Conservation (phyloP, 2,888 invertebrate genomes). For the Helicoverpa assulta region DNA sequence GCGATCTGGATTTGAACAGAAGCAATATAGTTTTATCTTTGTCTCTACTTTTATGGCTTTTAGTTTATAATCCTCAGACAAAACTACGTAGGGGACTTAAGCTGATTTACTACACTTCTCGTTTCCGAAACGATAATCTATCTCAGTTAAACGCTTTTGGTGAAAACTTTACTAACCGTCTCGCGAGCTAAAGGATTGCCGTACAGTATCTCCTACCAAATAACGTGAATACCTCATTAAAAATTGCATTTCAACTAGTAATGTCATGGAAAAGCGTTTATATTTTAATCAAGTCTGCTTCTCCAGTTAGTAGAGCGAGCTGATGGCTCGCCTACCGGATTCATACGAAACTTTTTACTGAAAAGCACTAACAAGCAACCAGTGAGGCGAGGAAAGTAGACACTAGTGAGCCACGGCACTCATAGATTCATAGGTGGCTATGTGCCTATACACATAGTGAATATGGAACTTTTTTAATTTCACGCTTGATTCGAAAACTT, state of each 20-base stretch:
- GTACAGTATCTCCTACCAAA: not conserved
- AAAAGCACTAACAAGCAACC: constrained; percentile 66
- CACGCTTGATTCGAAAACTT: constrained; percentile 85
- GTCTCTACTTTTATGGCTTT: constrained; percentile 16
- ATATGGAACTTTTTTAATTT: constrained; percentile 88
- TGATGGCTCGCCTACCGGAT: constrained; percentile 42
- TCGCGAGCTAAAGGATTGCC: constrained; percentile 5
- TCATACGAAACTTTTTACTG: constrained; percentile 65
- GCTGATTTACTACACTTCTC: constrained; percentile 73
- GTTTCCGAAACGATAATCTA: constrained; percentile 52
- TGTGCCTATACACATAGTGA: constrained; percentile 66
- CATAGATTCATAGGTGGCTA: constrained; percentile 68
- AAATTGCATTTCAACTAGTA: not conserved
- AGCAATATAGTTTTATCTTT: constrained; percentile 37
- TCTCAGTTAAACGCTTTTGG: constrained; percentile 52
- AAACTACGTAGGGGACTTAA: constrained; percentile 53
- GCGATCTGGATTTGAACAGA: constrained; percentile 51
- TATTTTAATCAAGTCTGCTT: constrained; percentile 50
- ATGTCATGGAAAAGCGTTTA: constrained; percentile 43
- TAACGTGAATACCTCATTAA: not conserved
- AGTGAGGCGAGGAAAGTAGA: constrained; percentile 67
- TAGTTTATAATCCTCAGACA: constrained; percentile 56
- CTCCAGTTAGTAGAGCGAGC: constrained; percentile 46
- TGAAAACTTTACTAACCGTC: constrained; percentile 52
- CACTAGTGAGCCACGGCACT: constrained; percentile 59